Evolutionary conservation across 2,888 invertebrate genomes (phyloP).

Genomic region (Imbricaverruca yamaguchii): DNA sequence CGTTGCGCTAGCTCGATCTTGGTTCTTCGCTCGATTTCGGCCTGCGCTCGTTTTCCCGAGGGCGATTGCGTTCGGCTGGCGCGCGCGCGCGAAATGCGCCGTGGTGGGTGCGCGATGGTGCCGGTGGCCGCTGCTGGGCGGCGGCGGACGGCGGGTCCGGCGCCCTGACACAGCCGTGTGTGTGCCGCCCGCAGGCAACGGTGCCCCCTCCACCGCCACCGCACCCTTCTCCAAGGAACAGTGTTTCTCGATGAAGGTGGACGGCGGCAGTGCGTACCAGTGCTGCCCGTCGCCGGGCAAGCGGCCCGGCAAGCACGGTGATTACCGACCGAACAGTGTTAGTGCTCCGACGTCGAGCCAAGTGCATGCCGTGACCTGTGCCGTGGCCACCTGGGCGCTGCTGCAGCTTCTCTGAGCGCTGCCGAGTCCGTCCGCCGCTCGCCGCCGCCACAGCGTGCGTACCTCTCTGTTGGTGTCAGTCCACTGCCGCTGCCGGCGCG

Average conservation of each 20-base stretch:
- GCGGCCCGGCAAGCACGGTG: slow-evolving; percentile 16
- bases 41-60: neutral
- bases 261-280: slow-evolving; percentile 19
- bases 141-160: neutral
- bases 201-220: neutral
- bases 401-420: slow-evolving; percentile 7
- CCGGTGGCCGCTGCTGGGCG: neutral
- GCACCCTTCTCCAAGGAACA: slow-evolving; percentile 14
- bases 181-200: slow-evolving; percentile 1
- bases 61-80: neutral
- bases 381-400: slow-evolving; percentile 5
- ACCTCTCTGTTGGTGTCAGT: neutral
- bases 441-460: slow-evolving; percentile 15
- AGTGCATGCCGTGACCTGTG: slow-evolving; percentile 5
- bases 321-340: slow-evolving; percentile 8
- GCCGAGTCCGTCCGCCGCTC: slow-evolving; percentile 12
- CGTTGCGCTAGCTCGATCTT: neutral
- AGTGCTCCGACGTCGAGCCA: slow-evolving; percentile 2
- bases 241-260: slow-evolving; percentile 23
- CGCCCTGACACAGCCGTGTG: neutral
- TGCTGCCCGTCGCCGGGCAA: slow-evolving; percentile 21
- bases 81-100: neutral
- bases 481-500: neutral
- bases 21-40: neutral
- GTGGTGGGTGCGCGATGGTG: neutral